A percentile compares a stretch with the other conserved stretches of the same genome.
Conservation (phyloP, 2,888 invertebrate species). For the Diloba caeruleocephala region DNA sequence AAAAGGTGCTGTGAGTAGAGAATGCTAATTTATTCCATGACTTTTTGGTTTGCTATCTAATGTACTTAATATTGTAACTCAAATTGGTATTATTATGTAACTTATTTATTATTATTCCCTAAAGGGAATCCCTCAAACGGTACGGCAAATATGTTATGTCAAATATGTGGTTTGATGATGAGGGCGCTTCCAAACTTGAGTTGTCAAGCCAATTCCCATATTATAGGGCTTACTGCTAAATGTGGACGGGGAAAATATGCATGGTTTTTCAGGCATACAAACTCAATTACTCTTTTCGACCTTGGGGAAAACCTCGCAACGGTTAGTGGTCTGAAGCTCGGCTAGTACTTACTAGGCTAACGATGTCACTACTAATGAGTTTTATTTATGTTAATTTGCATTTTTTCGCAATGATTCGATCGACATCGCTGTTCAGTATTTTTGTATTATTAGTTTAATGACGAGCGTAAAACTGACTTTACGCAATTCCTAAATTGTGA, state of each 20-base stretch:
- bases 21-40: constrained; percentile 68
- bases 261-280: not conserved
- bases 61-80: constrained; percentile 60
- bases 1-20: constrained; percentile 79
- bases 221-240: not conserved
- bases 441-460: constrained; percentile 42
- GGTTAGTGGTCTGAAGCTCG: constrained; percentile 13
- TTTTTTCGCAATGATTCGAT: constrained; percentile 28
- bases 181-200: too few species aligned
- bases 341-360: constrained; percentile 23
- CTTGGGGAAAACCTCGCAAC: constrained; percentile 37
- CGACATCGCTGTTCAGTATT: constrained; percentile 51
- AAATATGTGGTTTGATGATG: too few species aligned
- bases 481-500: constrained; percentile 87
- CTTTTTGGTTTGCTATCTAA: constrained; percentile 66
- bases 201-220: not conserved
- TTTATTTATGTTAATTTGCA: constrained; percentile 40
- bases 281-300: constrained; percentile 7
- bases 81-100: constrained; percentile 46
- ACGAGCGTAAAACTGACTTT: constrained; percentile 64
- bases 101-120: constrained; percentile 40
- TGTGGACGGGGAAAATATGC: too few species aligned
- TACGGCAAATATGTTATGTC: constrained; percentile 1
- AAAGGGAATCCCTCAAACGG: constrained; percentile 1
- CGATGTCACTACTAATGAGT: constrained; percentile 15